Percentiles rank a stretch among this genome's conserved stretches.
Evolutionary conservation across 2,797 vertebrate species (phyloP).

Genomic region (Alosa sapidissima): DNA sequence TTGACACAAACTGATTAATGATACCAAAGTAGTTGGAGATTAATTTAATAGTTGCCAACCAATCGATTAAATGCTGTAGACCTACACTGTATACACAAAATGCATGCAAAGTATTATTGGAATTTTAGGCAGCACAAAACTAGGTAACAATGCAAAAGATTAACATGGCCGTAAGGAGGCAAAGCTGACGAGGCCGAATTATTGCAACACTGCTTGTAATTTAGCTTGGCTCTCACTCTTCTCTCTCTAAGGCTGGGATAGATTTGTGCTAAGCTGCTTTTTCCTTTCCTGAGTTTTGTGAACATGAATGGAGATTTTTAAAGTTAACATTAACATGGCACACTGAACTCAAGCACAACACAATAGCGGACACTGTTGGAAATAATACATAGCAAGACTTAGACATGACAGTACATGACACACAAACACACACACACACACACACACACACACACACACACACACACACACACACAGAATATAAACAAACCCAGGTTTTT

Average conservation of each 20-base stretch:
- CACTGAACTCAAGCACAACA: background rate
- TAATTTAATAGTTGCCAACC: too few relatives aligned
- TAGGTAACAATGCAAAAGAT: background rate
- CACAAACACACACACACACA: background rate
- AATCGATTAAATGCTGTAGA: background rate
- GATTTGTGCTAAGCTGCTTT: constrained; percentile 14
- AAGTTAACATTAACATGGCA: background rate
- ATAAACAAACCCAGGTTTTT: constrained; percentile 2
- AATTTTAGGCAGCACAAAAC: background rate
- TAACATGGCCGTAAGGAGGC: background rate
- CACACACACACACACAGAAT: background rate
- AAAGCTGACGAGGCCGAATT: background rate
- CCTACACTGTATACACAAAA: background rate
- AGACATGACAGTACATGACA: background rate
- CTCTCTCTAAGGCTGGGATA: background rate
- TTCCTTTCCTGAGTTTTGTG: background rate
- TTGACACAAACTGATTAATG: too few relatives aligned
- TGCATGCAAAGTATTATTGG: background rate
- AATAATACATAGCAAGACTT: background rate
- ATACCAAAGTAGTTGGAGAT: too few relatives aligned
- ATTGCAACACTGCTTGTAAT: background rate
- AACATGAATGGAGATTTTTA: background rate
- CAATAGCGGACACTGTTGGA: background rate
- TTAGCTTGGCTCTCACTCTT: background rate
- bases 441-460: background rate